phyloP scores from a whole-genome alignment of 2,888 invertebrate genomes.

The Diaphora mendica region DNA sequence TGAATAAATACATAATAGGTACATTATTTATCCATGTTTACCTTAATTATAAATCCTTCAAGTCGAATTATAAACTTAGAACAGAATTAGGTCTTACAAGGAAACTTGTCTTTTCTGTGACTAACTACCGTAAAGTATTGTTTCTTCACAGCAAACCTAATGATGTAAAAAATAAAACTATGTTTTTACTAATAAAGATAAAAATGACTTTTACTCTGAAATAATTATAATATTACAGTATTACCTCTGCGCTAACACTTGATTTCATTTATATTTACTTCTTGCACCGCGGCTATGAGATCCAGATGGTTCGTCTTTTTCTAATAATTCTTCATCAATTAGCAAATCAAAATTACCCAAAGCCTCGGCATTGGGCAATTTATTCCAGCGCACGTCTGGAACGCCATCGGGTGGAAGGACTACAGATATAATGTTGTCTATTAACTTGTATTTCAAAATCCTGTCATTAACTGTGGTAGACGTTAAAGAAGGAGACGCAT shows the following conservation, averaged over 20 bases:
- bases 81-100: not conserved
- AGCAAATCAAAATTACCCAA: constrained; percentile 94
- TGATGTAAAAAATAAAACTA: not conserved
- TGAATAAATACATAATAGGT: too few species aligned
- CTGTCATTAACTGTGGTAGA: constrained; percentile 98
- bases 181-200: not conserved
- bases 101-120: not conserved
- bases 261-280: constrained; percentile 17
- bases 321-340: constrained; percentile 93
- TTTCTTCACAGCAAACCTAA: not conserved
- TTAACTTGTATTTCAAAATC: constrained; percentile 96
- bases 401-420: constrained; percentile 95
- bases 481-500: constrained; percentile 97
- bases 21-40: not conserved
- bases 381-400: constrained; percentile 96
- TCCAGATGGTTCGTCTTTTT: constrained; percentile 84
- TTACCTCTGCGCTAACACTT: not conserved
- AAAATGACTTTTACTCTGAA: not conserved
- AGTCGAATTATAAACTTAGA: not conserved
- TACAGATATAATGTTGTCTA: constrained; percentile 96
- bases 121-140: not conserved
- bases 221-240: not conserved
- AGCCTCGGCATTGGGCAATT: constrained; percentile 90
- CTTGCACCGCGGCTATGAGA: constrained; percentile 15
- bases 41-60: not conserved